phyloP scores from a whole-genome alignment of 2,888 invertebrate species.

The Hyles lineata region DNA sequence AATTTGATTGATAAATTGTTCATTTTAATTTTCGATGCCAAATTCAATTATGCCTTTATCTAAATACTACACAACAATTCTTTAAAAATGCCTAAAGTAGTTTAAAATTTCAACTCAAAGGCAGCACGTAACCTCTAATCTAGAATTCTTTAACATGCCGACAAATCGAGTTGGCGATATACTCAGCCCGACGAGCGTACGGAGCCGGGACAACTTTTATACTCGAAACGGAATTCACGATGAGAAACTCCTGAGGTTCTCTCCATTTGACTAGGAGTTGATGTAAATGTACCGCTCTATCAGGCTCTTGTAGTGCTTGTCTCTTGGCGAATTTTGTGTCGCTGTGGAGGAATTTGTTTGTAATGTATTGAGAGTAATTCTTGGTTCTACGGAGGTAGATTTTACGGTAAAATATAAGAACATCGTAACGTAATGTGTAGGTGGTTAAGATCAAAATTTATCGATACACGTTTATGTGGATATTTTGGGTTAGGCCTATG shows the following conservation, averaged over 20 bases:
- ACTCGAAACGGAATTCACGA: slow-evolving; percentile 31
- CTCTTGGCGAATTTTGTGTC: neutral
- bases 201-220: slow-evolving; percentile 6
- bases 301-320: neutral
- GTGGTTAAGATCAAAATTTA: too few species aligned
- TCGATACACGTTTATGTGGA: too few species aligned
- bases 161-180: neutral
- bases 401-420: too few species aligned
- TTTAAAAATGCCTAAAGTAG: neutral
- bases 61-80: too few species aligned
- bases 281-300: slow-evolving; percentile 23
- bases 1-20: too few species aligned
- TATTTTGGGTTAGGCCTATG: too few species aligned
- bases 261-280: slow-evolving; percentile 8
- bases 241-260: slow-evolving; percentile 17
- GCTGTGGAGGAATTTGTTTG: neutral
- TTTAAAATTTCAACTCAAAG: neutral
- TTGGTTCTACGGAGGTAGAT: too few species aligned
- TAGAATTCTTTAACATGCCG: neutral
- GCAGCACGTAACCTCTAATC: neutral
- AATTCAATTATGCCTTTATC: too few species aligned
- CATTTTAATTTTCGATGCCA: too few species aligned
- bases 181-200: neutral
- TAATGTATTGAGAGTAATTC: too few species aligned
- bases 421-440: too few species aligned